Percentiles rank a stretch among this genome's conserved stretches.
phyloP scores from a whole-genome alignment of 2,888 invertebrate genomes.

The Drosophila pullipes region DNA sequence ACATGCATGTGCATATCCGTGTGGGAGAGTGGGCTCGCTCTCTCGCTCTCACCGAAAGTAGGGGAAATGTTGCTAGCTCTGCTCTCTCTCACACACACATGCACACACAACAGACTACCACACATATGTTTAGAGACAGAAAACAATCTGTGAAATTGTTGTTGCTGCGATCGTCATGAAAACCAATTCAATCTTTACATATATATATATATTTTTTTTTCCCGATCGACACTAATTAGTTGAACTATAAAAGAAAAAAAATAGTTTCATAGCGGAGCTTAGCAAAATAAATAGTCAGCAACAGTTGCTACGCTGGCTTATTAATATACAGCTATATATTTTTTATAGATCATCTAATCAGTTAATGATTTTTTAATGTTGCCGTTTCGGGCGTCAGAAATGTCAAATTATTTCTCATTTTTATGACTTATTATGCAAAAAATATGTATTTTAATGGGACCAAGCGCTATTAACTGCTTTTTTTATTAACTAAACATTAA shows the following conservation, averaged over 20 bases:
- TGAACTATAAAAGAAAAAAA: constrained; percentile 34
- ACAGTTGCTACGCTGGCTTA: constrained; percentile 12
- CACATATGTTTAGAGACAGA: constrained; percentile 6
- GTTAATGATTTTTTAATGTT: constrained; percentile 4
- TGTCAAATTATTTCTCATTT: constrained; percentile 27
- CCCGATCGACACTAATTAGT: constrained; percentile 41
- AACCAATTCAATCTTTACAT: constrained; percentile 12
- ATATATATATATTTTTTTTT: constrained; percentile 11
- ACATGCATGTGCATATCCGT: constrained; percentile 25
- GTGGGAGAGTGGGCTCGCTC: constrained; percentile 35
- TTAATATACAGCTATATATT: background rate
- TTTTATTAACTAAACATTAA: background rate
- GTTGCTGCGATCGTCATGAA: constrained; percentile 32
- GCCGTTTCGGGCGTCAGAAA: constrained; percentile 16
- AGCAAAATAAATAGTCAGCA: constrained; percentile 5
- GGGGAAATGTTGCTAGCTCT: constrained; percentile 76
- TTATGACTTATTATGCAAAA: constrained; percentile 10
- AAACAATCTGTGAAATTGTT: constrained; percentile 6
- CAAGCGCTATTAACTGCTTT: background rate
- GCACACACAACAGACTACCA: background rate
- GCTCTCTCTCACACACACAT: constrained; percentile 23
- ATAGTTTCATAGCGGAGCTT: constrained; percentile 28
- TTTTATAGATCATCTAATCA: constrained; percentile 5
- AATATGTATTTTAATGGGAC: constrained; percentile 1
- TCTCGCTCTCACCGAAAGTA: constrained; percentile 68